Evolutionary conservation across 2,888 invertebrate species (phyloP).

Genomic region (Myopa tessellatipennis): DNA sequence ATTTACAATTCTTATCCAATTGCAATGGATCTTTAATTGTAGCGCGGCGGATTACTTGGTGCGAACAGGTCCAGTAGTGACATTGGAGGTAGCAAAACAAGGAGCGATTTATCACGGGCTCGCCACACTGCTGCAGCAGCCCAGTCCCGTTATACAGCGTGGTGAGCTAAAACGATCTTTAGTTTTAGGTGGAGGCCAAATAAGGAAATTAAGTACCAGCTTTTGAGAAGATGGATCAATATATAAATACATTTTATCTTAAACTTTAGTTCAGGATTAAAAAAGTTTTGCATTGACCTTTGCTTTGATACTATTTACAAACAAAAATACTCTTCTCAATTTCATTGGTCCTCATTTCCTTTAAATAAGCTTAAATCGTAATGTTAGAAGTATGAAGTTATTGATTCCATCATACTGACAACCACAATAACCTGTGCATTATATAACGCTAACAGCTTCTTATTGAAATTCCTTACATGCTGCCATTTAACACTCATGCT

Average conservation of each 20-base stretch:
- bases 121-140: slow-evolving; percentile 91
- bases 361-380: neutral
- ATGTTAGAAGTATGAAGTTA: neutral
- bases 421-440: slow-evolving; percentile 14
- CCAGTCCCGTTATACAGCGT: slow-evolving; percentile 83
- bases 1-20: neutral
- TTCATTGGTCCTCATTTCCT: neutral
- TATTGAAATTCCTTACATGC: slow-evolving; percentile 54
- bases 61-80: slow-evolving; percentile 92
- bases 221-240: neutral
- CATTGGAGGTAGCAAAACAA: slow-evolving; percentile 96
- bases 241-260: no score
- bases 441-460: slow-evolving; percentile 38
- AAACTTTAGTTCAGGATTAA: no score
- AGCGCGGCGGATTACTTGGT: slow-evolving; percentile 97
- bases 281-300: no score
- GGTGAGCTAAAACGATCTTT: slow-evolving; percentile 69
- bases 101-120: slow-evolving; percentile 97
- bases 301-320: neutral
- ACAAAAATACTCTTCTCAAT: neutral
- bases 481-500: slow-evolving; percentile 48
- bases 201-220: neutral
- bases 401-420: neutral
- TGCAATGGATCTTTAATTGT: slow-evolving; percentile 34
- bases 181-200: neutral